phyloP scores from a whole-genome alignment of 2,113 vertebrate genomes.

The Eublepharis macularius region DNA sequence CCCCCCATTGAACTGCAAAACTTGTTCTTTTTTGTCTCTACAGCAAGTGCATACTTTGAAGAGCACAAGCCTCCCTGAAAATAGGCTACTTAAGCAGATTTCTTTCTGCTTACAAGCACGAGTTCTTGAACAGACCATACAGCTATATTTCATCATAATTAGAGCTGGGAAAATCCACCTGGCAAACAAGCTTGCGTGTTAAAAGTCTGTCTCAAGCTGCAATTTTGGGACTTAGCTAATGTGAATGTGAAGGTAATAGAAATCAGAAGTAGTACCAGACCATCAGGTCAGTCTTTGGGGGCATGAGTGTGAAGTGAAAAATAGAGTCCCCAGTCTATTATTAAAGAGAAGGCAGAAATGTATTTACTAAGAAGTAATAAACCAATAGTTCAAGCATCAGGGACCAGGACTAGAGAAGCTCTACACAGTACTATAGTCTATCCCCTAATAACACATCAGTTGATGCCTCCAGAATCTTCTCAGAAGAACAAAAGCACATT shows the following conservation, averaged over 20 bases:
- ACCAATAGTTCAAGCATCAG: neutral
- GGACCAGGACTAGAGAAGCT: neutral
- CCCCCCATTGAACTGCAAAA: constrained; percentile 6
- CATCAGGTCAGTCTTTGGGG: neutral
- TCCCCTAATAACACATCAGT: neutral
- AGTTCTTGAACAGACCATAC: neutral
- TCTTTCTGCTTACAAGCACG: neutral
- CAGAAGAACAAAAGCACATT: neutral
- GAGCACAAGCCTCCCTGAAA: neutral
- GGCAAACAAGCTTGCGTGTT: neutral
- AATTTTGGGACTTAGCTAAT: neutral
- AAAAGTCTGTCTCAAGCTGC: neutral
- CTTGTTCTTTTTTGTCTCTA: neutral
- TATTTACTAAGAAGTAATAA: neutral
- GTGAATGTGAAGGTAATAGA: neutral
- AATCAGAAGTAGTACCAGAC: neutral
- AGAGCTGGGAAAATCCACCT: neutral
- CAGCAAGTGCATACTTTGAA: neutral
- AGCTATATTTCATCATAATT: constrained; percentile 17
- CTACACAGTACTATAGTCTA: neutral
- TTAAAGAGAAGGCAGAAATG: neutral
- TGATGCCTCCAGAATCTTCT: neutral
- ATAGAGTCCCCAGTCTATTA: neutral
- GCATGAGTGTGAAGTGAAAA: neutral
- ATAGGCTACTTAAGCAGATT: neutral